A percentile compares a stretch with the other conserved stretches of the same genome.
Conservation (phyloP, 2,113 vertebrate species). For the Mastomys natalensis region DNA sequence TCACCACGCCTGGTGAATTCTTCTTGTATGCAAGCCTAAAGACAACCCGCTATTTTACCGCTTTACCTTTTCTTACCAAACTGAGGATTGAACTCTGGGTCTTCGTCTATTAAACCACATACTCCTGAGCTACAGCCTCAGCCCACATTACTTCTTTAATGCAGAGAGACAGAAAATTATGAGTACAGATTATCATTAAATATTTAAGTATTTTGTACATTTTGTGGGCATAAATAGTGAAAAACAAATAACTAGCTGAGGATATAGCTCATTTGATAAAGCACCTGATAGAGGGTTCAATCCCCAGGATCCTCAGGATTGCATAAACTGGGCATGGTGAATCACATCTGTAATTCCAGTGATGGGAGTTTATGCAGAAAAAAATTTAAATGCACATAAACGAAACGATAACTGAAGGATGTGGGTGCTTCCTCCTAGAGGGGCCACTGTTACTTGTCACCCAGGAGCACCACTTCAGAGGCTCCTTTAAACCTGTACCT, state of each 20-base stretch:
- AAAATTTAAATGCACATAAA: conserved; percentile 5
- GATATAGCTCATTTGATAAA: background rate
- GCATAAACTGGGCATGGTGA: background rate
- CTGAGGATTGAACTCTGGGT: background rate
- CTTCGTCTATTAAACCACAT: background rate
- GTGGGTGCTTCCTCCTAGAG: background rate
- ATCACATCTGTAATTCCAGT: background rate
- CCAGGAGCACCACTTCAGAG: background rate
- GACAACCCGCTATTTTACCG: background rate
- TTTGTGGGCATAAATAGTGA: background rate
- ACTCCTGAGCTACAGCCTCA: background rate
- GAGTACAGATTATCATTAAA: background rate
- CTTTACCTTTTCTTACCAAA: background rate
- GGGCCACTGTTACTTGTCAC: background rate
- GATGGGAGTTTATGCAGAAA: background rate
- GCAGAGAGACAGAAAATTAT: background rate
- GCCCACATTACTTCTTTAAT: background rate
- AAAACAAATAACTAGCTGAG: background rate
- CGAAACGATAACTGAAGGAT: background rate
- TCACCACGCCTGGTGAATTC: background rate
- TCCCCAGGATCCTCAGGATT: background rate
- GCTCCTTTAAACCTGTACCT: background rate
- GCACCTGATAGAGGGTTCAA: background rate
- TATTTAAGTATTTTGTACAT: background rate
- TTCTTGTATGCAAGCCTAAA: background rate